phyloP scores from a whole-genome alignment of 2,888 invertebrate species.

The Tromatobia lineatoria region DNA sequence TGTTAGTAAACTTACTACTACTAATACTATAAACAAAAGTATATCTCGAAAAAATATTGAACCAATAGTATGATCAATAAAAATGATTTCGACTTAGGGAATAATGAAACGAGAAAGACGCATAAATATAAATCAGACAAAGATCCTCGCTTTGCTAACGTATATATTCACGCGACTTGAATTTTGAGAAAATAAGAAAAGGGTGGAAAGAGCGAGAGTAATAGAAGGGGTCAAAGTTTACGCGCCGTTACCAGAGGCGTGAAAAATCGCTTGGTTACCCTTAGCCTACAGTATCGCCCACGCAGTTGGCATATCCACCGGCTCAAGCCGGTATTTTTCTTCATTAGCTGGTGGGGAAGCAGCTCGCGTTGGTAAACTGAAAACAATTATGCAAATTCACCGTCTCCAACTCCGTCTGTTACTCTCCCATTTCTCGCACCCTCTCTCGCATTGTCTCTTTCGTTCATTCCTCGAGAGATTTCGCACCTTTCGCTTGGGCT shows the following conservation, averaged over 20 bases:
- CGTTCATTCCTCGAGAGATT: slow-evolving; percentile 57
- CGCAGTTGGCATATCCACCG: slow-evolving; percentile 59
- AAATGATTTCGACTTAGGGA: slow-evolving; percentile 42
- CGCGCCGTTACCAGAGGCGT: slow-evolving; percentile 61
- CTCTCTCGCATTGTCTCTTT: slow-evolving; percentile 53
- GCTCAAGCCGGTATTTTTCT: slow-evolving; percentile 79
- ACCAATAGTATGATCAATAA: slow-evolving; percentile 51
- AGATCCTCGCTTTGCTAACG: slow-evolving; percentile 14
- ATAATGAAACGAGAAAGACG: slow-evolving; percentile 53
- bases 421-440: slow-evolving; percentile 52
- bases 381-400: slow-evolving; percentile 82
- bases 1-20: no score
- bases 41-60: not conserved
- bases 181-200: slow-evolving; percentile 56
- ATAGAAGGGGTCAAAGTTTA: slow-evolving; percentile 63
- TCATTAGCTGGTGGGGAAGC: slow-evolving; percentile 75
- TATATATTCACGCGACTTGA: slow-evolving; percentile 59
- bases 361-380: slow-evolving; percentile 74
- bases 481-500: slow-evolving; percentile 40
- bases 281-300: slow-evolving; percentile 67
- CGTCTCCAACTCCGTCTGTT: slow-evolving; percentile 62
- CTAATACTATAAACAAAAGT: no score
- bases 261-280: slow-evolving; percentile 67
- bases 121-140: slow-evolving; percentile 58
- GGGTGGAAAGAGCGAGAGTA: slow-evolving; percentile 19